Evolutionary conservation across 2,797 vertebrate species (phyloP), one percentile per base, ranked within the genome.

Genomic region (Rhyacichthys aspro): DNA sequence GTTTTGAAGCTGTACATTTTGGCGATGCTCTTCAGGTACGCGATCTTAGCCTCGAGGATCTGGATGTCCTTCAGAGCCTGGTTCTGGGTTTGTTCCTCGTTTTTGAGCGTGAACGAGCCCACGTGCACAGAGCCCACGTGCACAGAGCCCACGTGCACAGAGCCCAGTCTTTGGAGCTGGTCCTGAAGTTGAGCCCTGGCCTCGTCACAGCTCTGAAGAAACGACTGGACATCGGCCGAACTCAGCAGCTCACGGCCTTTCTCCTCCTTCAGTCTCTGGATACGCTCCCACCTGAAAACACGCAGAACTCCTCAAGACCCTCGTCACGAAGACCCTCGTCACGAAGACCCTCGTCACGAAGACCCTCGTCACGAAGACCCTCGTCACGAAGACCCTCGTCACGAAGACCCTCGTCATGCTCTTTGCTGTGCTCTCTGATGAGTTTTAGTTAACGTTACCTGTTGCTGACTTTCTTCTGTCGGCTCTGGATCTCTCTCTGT

Each of bases 241-340:
- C 79, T 89, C 15, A 92, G 91, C 68, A 98, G 84, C 77, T 94
- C 91, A 0, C 79, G 85, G 7, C 90, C 94, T 23, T 92, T 95
- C 61, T 95, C 90, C 11, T 95, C 93, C 82, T 94, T 96, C 74
- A 95, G 84, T 34, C 28, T 67, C 85, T 95, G 93, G 80, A 97
- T 90, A 17, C 19, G 19, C 28, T 91, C 79, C 96, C 95, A 97
- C 78, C 96, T 98, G 74, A 3, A 48, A 16, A 56, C 49, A 43
- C 8, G 1, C n/a, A n/a, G n/a, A n/a, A n/a, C n/a, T n/a, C n/a
- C n/a, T n/a, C n/a, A n/a, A n/a, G n/a, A n/a, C n/a, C n/a, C n/a
- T n/a, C n/a, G n/a, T n/a, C n/a, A n/a, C n/a, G n/a, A n/a, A n/a
- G n/a, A n/a, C n/a, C n/a, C n/a, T n/a, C n/a, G n/a, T n/a, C n/a